phyloP scores from a whole-genome alignment of 2,888 invertebrate genomes.

The Cheilosia soror region DNA sequence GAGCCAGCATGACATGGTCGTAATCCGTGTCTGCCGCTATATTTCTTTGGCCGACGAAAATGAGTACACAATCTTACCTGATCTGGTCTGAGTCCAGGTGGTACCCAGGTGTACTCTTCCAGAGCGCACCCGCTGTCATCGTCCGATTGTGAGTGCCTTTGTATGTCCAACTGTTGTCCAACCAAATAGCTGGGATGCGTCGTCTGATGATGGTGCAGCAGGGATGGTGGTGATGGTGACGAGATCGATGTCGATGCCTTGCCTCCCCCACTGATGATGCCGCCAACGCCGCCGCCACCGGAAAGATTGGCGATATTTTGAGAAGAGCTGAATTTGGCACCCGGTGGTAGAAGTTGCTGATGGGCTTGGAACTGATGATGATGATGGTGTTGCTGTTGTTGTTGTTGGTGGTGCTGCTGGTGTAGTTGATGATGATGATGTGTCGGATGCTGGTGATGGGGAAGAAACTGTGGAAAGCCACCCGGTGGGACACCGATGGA shows the following conservation, averaged over 20 bases:
- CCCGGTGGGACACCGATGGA: constrained; percentile 63
- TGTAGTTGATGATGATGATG: constrained; percentile 72
- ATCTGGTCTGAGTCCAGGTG: constrained; percentile 97
- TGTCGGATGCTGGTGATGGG: constrained; percentile 66
- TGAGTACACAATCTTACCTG: constrained; percentile 87
- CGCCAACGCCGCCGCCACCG: constrained; percentile 7
- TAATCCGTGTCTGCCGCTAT: neutral
- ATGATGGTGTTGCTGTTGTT: constrained; percentile 77
- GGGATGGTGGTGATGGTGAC: constrained; percentile 83
- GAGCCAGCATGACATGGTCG: constrained; percentile 30
- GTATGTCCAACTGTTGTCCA: constrained; percentile 87
- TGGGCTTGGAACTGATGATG: constrained; percentile 78
- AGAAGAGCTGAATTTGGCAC: constrained; percentile 68
- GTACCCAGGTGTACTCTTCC: constrained; percentile 99
- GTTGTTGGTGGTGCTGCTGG: constrained; percentile 46
- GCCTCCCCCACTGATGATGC: constrained; percentile 59
- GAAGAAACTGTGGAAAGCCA: constrained; percentile 70
- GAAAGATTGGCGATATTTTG: constrained; percentile 69
- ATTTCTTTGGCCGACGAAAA: constrained; percentile 8
- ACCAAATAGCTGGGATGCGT: constrained; percentile 82
- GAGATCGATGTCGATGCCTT: constrained; percentile 81
- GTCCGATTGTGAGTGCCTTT: constrained; percentile 96
- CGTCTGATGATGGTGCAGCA: constrained; percentile 81
- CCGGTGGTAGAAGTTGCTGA: constrained; percentile 78
- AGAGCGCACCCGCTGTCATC: constrained; percentile 99